A percentile compares a stretch with the other conserved stretches of the same genome.
Evolutionary conservation across 2,797 vertebrate genomes (phyloP).

Genomic region (Bucorvus abyssinicus): DNA sequence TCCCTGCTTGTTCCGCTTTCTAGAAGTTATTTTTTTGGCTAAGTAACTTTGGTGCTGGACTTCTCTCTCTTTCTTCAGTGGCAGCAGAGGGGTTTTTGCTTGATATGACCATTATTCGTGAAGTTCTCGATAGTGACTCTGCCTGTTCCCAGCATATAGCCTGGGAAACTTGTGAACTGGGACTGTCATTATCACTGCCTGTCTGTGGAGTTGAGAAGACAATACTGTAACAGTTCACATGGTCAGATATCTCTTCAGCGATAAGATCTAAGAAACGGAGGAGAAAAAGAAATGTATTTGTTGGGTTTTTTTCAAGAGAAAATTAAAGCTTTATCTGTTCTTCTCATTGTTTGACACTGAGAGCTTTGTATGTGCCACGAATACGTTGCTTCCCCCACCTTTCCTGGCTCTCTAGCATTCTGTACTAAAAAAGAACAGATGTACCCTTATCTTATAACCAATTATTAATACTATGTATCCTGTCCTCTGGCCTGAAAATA

Average conservation of each 20-base stretch:
- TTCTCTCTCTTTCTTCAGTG: background rate
- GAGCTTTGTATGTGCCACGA: background rate
- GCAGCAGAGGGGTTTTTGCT: background rate
- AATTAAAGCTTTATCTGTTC: background rate
- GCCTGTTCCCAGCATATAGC: background rate
- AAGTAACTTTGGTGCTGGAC: background rate
- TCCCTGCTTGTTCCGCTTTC: background rate
- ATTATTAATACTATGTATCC: fast-evolving
- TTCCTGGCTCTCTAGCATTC: background rate
- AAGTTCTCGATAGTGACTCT: background rate
- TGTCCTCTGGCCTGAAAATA: background rate
- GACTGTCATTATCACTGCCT: fast-evolving
- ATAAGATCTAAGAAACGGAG: conserved; percentile 4
- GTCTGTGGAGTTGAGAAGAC: background rate
- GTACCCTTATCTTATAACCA: background rate
- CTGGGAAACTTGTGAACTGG: background rate
- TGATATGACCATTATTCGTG: fast-evolving
- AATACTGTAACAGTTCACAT: background rate
- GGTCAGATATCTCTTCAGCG: background rate
- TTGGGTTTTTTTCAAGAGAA: background rate
- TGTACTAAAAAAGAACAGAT: background rate
- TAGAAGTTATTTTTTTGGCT: background rate
- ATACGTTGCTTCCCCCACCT: background rate
- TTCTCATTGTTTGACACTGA: background rate
- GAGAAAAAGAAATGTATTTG: background rate